Base-by-base conservation (phyloP, 1,140 invertebrate species). In the Adoxophyes honmai region DNA sequence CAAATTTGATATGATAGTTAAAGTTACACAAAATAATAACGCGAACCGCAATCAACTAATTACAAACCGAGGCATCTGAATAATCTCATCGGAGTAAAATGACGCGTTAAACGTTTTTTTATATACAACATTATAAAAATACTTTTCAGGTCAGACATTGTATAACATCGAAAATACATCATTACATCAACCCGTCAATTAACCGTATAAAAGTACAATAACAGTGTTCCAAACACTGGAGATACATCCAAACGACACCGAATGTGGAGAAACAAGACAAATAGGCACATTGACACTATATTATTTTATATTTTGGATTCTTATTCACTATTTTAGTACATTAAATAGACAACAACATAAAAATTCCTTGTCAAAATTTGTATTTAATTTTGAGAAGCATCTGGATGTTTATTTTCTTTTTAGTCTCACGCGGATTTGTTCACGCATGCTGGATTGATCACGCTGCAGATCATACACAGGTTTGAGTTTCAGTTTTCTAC, bases 121-220 rank as follows among this genome's bases (percentile, higher is more conserved):
- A 70, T 70, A 73, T 78, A 82, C 73, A 79, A 64, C 64, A 62
- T 74, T 85, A 85, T 66, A 85, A 85, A 85, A 85, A 85, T 85
- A 85, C n/a, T 60, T 79, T 75, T 74, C 70, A 80, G 70, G 67
- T 73, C 64, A 78, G 68, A 73, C 66, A 74, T 77, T 81, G 76
- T 85, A 85, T 81, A 81, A 85, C 78, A 81, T 85, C 78, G 70
- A 85, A 85, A 80, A 82, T 80, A 82, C 79, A 76, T 68, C 52
- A 28, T 3, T 6, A 2, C 21, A 6, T 68, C 51, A 61, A 61
- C 60, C 53, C 57, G 48, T 59, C 37, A 59, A 65, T 57, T 62
- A 51, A 62, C 62, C 38, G 56, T 78, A 75, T 67, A 74, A 74
- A 75, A 78, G 55, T 60, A 60, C 59, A 62, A 48, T 57, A 57